phyloP scores from a whole-genome alignment of 1,140 invertebrate genomes.

The Polyergus mexicanus region DNA sequence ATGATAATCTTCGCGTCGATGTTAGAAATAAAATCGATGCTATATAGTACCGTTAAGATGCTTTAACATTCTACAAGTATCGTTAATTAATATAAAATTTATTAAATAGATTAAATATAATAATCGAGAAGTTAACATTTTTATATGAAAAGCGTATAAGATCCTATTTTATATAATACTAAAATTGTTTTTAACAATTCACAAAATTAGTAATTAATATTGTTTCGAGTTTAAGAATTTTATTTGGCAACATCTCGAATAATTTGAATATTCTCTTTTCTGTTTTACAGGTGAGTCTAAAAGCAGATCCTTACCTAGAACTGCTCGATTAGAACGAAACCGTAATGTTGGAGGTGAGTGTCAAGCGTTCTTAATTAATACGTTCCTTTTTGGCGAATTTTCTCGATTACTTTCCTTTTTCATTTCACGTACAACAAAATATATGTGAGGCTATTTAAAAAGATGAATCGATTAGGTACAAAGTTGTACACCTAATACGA shows the following conservation, averaged over 20 bases:
- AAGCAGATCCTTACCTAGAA: constrained; percentile 75
- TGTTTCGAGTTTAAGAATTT: not conserved
- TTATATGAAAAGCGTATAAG: not conserved
- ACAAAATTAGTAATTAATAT: not conserved
- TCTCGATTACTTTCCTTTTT: not conserved
- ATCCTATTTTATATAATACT: not conserved
- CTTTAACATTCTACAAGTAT: not conserved
- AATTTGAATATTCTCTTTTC: constrained; percentile 66
- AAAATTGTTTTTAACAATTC: not conserved
- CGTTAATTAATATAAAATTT: not conserved
- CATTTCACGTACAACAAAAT: not conserved
- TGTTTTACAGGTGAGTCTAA: constrained; percentile 85
- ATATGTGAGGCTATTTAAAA: not conserved
- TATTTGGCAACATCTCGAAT: not conserved
- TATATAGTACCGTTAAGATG: not conserved
- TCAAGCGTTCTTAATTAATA: not conserved
- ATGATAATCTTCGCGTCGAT: not conserved
- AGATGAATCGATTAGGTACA: too few species aligned
- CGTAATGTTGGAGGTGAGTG: constrained; percentile 77
- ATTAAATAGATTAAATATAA: not conserved
- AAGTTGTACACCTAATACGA: too few species aligned
- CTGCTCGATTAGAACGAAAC: constrained; percentile 68
- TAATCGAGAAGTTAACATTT: not conserved
- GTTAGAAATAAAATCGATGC: not conserved
- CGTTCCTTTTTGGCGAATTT: not conserved